These are phyloP conservation scores for Anhinga anhinga DNA, from an alignment of 2,113 vertebrate species.

Conservation along the genomic window DNA sequence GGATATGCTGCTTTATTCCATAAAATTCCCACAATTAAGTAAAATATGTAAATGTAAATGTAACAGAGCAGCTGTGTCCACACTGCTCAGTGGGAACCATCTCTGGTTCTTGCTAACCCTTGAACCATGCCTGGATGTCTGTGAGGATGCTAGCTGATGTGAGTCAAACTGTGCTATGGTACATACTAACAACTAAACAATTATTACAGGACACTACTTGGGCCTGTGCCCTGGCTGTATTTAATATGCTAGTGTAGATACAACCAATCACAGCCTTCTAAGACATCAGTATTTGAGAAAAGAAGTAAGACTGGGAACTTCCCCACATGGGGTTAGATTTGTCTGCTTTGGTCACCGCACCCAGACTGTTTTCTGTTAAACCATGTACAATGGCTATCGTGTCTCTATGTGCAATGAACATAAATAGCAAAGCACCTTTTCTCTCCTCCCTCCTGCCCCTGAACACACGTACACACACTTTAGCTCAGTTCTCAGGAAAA, in stretches of 20 bases:
- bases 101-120: neutral
- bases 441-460: neutral
- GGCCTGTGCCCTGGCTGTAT: neutral
- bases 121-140: neutral
- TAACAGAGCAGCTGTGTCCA: neutral
- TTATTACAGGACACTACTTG: neutral
- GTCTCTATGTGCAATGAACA: neutral
- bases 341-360: neutral
- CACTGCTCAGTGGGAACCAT: rapidly evolving
- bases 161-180: neutral
- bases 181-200: neutral
- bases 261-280: neutral
- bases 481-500: conserved; percentile 29
- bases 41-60: neutral
- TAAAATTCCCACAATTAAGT: neutral
- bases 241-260: neutral
- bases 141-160: rapidly evolving
- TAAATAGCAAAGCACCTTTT: neutral
- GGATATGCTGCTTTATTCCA: neutral
- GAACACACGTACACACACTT: conserved; percentile 19
- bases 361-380: neutral
- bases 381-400: neutral
- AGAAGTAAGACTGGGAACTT: neutral
- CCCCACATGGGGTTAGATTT: neutral
- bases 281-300: neutral